Base-by-base conservation (phyloP, 1,140 invertebrate species). In the Saccostrea cuccullata region DNA sequence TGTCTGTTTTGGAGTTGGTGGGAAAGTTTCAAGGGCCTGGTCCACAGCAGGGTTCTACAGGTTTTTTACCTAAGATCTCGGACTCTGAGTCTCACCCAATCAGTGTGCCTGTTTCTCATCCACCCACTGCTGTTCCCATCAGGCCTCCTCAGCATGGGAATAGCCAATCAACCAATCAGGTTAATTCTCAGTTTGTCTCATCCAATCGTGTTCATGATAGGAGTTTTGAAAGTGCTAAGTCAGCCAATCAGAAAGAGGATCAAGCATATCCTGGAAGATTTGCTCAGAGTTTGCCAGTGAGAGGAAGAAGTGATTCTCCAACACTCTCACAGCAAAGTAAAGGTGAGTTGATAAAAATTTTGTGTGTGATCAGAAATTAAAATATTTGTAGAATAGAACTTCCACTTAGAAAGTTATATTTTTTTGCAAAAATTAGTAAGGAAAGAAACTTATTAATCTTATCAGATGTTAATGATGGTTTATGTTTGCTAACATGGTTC, bases 141-240 rank as follows among this genome's bases (percentile, higher is more conserved):
- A 77, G 90, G 20, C 91, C 91, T 56, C 91, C 91, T 55, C 91
- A 90, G 55, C 91, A 91, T 60, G 84, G 56, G 12, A 55, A 85
- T 58, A 85, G 84, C 12, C 55, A 85, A 30, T 58, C 15, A 60
- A 40, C 55, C 47, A 64, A 60, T 36, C 84, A 85, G 23, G n/a
- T 12, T 60, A 20, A 58, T 84, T 20, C 82, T 84, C 55, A 47
- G 36, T n/a, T 55, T 55, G 40, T 23, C 13, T 55, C 55, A 23
- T 56, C 40, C 23, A 56, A 84, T 20, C 40, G 82, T 55, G 55
- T 56, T 55, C 40, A 84, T 64, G 82, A 90, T 86, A 58, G 77
- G 13, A 90, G 89, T 86, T 84, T 88, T 84, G 82, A 84, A 17
- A 84, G 82, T 55, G 40, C 82, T 55, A 84, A 23, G 47, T 84